Conservation (phyloP, 2,888 invertebrate species). For the Cantharis flavilabris region DNA sequence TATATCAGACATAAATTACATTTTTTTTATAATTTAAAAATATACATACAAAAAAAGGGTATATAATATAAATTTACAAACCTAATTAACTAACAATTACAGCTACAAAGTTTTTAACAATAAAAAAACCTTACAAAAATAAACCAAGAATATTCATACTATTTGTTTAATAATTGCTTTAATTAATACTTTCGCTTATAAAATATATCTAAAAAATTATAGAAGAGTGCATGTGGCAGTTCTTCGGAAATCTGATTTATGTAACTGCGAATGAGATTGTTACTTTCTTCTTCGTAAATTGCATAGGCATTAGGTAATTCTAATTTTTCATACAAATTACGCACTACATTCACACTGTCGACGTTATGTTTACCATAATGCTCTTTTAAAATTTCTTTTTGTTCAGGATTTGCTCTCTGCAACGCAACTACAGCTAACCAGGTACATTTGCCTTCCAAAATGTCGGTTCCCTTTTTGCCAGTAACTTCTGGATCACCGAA, state of each 20-base stretch:
- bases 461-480: slow-evolving; percentile 91
- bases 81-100: no score
- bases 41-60: no score
- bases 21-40: no score
- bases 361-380: neutral
- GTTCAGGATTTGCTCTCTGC: neutral
- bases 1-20: no score
- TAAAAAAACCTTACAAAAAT: no score
- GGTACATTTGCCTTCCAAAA: slow-evolving; percentile 93
- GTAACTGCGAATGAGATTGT: slow-evolving; percentile 78
- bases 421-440: slow-evolving; percentile 74
- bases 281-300: slow-evolving; percentile 81
- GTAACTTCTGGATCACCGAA: slow-evolving; percentile 84
- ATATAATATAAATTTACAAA: no score
- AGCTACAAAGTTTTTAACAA: no score
- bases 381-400: neutral
- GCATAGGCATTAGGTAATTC: slow-evolving; percentile 76
- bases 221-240: slow-evolving; percentile 79
- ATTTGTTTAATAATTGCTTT: neutral
- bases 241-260: slow-evolving; percentile 84
- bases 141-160: no score
- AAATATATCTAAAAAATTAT: slow-evolving; percentile 80
- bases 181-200: slow-evolving; percentile 69
- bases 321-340: slow-evolving; percentile 76
- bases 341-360: slow-evolving; percentile 66